phyloP scores from a whole-genome alignment of 1,140 invertebrate genomes.

The Drosophila pseudoananassae region DNA sequence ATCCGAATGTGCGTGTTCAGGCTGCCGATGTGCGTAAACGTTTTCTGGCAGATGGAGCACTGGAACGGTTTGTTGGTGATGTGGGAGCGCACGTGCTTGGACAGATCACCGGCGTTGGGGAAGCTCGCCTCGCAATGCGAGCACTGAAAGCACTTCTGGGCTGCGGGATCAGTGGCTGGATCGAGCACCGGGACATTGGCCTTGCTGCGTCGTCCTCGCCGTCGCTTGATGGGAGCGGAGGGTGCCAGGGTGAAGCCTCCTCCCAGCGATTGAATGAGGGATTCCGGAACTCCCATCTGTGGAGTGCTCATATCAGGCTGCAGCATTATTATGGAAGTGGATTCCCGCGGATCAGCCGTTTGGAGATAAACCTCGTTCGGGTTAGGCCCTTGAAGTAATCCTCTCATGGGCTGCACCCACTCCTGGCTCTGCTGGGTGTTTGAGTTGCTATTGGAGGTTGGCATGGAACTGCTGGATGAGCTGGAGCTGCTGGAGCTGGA shows the following conservation, averaged over 20 bases:
- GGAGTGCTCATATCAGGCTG: conserved; percentile 53
- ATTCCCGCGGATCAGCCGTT: conserved; percentile 61
- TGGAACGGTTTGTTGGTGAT: conserved; percentile 86
- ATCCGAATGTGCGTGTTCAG: conserved; percentile 93
- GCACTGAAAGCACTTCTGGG: conserved; percentile 85
- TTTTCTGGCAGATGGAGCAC: conserved; percentile 84
- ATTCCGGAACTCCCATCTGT: conserved; percentile 2
- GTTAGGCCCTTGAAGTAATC: conserved; percentile 28
- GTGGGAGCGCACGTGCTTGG: conserved; percentile 85
- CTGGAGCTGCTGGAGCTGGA: conserved; percentile 45
- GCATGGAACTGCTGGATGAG: conserved; percentile 44
- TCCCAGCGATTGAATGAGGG: conserved; percentile 9
- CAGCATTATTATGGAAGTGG: conserved; percentile 74
- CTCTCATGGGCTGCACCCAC: conserved; percentile 41
- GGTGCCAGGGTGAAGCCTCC: conserved; percentile 11
- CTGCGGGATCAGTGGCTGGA: conserved; percentile 27
- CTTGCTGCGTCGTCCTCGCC: conserved; percentile 70
- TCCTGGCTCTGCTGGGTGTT: conserved; percentile 49
- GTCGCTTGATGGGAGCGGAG: conserved; percentile 48
- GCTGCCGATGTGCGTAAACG: conserved; percentile 90
- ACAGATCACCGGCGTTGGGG: conserved; percentile 86
- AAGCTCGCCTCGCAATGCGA: conserved; percentile 87
- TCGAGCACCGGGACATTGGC: conserved; percentile 22
- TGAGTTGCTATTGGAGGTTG: conserved; percentile 44
- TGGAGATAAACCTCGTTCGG: conserved; percentile 63